phyloP scores from a whole-genome alignment of 1,140 invertebrate species.

The Armadillidium nasatum region DNA sequence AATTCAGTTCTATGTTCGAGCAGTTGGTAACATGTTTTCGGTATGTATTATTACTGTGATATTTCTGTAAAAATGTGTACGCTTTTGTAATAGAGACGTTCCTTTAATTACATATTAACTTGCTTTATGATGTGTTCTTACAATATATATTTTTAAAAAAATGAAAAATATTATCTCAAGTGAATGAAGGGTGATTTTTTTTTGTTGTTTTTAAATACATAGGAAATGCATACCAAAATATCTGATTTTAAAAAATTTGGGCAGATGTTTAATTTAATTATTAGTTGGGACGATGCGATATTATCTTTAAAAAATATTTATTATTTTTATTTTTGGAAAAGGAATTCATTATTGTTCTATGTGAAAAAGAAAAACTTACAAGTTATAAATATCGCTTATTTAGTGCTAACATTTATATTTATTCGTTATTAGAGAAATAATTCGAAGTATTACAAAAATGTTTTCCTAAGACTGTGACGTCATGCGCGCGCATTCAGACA shows the following conservation, averaged over 20 bases:
- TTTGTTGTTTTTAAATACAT: not conserved
- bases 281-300: too few species aligned
- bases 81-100: too few species aligned
- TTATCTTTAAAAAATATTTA: too few species aligned
- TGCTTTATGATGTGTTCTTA: too few species aligned
- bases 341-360: too few species aligned
- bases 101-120: too few species aligned
- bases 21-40: slow-evolving; percentile 6
- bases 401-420: too few species aligned
- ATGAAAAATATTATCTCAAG: not conserved
- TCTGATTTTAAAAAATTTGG: not conserved
- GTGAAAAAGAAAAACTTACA: too few species aligned
- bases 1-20: slow-evolving; percentile 8
- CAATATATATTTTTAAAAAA: not conserved
- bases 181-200: not conserved
- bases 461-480: not conserved
- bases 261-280: not conserved
- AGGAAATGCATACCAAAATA: slow-evolving; percentile 5
- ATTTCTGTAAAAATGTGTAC: too few species aligned
- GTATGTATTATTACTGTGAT: not conserved
- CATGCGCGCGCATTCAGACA: not conserved
- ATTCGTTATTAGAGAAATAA: too few species aligned
- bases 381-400: too few species aligned
- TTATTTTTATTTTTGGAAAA: too few species aligned
- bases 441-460: not conserved